These are phyloP conservation scores for Drosophila miranda DNA, from an alignment of 1,140 invertebrate species.

Conservation along the genomic window DNA sequence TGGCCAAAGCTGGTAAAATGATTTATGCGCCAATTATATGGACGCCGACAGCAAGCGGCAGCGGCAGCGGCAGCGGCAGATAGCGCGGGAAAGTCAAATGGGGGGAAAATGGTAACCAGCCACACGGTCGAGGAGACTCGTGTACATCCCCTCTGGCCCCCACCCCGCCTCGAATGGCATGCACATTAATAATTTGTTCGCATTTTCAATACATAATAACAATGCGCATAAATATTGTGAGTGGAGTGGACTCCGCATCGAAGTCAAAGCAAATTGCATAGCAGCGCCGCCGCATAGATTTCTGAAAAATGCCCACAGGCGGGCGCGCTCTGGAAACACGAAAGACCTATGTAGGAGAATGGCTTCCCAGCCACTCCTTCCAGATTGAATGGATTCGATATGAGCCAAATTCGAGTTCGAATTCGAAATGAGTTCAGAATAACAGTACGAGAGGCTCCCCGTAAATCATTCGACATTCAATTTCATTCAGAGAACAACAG, in stretches of 20 bases:
- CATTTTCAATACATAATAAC: conserved; percentile 77
- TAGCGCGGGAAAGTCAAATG: conserved; percentile 63
- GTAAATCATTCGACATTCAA: too few species aligned
- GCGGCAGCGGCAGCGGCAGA: not conserved
- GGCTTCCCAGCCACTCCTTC: too few species aligned
- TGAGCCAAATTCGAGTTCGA: too few species aligned
- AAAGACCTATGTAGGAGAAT: too few species aligned
- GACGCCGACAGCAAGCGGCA: conserved; percentile 33
- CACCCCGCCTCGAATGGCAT: not conserved
- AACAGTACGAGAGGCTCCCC: too few species aligned
- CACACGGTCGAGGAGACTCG: too few species aligned
- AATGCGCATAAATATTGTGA: conserved; percentile 76
- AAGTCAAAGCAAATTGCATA: conserved; percentile 57
- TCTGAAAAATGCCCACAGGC: too few species aligned
- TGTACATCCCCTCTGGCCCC: not conserved
- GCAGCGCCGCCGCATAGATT: conserved; percentile 31
- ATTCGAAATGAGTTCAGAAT: too few species aligned
- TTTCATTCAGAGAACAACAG: too few species aligned
- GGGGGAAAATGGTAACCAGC: conserved; percentile 33
- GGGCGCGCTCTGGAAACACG: too few species aligned
- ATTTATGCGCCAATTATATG: conserved; percentile 76
- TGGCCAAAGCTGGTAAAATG: conserved; percentile 66
- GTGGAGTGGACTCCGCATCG: not conserved
- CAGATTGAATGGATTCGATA: not conserved
- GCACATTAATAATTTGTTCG: conserved; percentile 76